Base-by-base conservation (phyloP, 2,888 invertebrate genomes). In the Subacronicta megacephala region DNA sequence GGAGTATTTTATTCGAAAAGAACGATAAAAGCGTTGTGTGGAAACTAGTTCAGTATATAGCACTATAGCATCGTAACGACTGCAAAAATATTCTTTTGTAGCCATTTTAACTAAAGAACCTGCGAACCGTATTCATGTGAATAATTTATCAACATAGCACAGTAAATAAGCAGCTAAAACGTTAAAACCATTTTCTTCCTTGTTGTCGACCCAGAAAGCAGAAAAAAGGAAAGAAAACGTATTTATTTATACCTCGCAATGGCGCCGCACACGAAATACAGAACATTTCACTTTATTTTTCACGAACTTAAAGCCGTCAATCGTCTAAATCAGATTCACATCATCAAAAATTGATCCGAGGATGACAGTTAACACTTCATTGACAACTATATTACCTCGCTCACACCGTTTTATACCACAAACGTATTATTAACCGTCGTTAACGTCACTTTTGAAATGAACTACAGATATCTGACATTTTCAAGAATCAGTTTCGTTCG, bases 341-440 rank as follows among this genome's bases (percentile, higher is more conserved):
- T 37, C 26, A 60, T 66, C n/a, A 50, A 61, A 54, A 55, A 43
- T 47, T 6, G 26, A 35, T 9, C 3, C 10, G 7, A 5, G n/a
- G 18, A 42, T 12, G 12, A n/a, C 37, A 56, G 31, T 51, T 44
- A 41, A 10, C 52, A 45, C 20, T 45, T 20, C 17, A 53, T 36
- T 9, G 17, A 37, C 37, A 23, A 31, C n/a, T 45, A 47, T 26
- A 45, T 53, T 38, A 62, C 49, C 18, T n/a, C 40, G 33, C 1
- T 42, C 20, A 7, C 17, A 17, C 18, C 26, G 2, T 5, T 47
- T 23, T 33, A 44, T 9, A 7, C 44, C 16, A n/a, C n/a, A 5
- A 68, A 43, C 42, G 33, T 68, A 31, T 62, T 26, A 63, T 63
- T 44, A 68, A 29, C 45, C 7, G 46, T 15, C 20, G 18, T 33